Base-by-base conservation (phyloP, 2,888 invertebrate species). In the Pterobdella sp. region DNA sequence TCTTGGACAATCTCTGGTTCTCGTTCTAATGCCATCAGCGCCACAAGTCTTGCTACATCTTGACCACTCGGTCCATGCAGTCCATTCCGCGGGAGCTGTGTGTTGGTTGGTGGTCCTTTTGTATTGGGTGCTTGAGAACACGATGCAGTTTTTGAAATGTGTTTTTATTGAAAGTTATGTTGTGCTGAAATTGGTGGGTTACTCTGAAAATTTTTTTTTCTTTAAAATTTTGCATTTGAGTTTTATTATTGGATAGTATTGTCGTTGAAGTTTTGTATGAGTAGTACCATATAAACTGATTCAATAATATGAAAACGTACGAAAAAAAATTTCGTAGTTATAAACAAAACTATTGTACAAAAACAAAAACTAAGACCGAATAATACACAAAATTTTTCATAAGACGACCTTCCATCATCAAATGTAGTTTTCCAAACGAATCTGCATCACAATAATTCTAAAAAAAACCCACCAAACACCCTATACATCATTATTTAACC, bases 1-100 rank as follows among this genome's bases (percentile, higher is more conserved):
- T 29, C 79, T 79, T 32, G 68, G 66, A 60, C 77, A 77, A 1
- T 60, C 70, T 36, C 77, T 36, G 31, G 2, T 68, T n/a, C 76
- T 70, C 1, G n/a, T 29, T 32, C 64, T 68, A 31, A 52, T 29
- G n/a, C 76, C 76, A 0, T 72, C 73, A 37, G 29, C 26, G 0
- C 75, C 75, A 72, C 77, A 77, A 29, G 75, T 74, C 26, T 52
- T 67, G 31, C 73, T 73, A 56, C 77, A 77, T 34, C 34, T 73
- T 3, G 72, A 42, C 76, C 77, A 76, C 18, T 31, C 26, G 1
- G 65, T 56, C 77, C 77, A 77, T 29, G 73, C 18, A 2, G 63
- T 34, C 77, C 77, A 77, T 60, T 63, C 56, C 26, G 75, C 76
- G 29, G 74, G 65, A 34, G 76, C 77, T 77, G 67, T 18, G n/a